Evolutionary conservation across 2,113 vertebrate genomes (phyloP).

Genomic region (Stercorarius parasiticus): DNA sequence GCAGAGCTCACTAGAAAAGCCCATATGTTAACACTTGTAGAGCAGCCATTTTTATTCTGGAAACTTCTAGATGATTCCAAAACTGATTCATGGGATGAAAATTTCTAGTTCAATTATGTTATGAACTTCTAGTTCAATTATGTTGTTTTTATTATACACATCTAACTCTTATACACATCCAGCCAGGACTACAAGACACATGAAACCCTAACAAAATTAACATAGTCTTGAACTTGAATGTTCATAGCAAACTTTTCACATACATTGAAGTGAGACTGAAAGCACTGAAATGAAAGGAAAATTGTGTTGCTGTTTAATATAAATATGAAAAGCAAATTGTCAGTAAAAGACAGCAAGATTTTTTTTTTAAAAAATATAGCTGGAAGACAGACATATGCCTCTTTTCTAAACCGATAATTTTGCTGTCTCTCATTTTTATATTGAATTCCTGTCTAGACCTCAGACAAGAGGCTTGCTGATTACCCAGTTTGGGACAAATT

Average conservation of each 20-base stretch:
- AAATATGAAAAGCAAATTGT: neutral
- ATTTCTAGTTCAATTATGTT: neutral
- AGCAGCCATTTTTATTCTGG: neutral
- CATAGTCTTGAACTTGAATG: neutral
- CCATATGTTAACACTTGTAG: neutral
- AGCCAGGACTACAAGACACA: neutral
- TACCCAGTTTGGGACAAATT: neutral
- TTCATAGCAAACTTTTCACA: neutral
- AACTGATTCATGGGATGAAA: neutral
- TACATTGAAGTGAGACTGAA: neutral
- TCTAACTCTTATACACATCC: neutral
- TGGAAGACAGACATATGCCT: neutral
- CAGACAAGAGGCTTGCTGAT: conserved; percentile 24
- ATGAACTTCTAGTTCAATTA: neutral
- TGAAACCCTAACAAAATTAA: neutral
- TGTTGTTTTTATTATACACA: neutral
- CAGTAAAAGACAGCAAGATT: neutral
- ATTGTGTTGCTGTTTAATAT: neutral
- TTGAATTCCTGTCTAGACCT: conserved; percentile 4
- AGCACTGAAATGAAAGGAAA: neutral
- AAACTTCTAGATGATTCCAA: neutral
- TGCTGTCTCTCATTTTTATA: conserved; percentile 1
- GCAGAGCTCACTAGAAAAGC: neutral
- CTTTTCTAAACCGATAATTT: neutral
- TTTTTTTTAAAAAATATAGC: neutral